Base-by-base conservation (phyloP, 2,797 vertebrate genomes). In the Gephyroberyx darwinii region DNA sequence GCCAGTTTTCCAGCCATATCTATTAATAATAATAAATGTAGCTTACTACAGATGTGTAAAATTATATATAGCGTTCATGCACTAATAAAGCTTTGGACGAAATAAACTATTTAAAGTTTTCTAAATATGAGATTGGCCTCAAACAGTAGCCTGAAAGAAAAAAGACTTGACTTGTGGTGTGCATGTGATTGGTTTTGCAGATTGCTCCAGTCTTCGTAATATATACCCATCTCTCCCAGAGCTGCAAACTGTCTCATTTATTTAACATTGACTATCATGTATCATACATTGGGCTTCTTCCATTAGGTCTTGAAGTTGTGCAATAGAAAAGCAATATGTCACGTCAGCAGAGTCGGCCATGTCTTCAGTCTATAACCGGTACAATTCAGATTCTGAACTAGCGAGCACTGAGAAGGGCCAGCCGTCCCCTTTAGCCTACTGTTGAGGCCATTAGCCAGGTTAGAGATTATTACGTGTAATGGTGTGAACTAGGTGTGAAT, bases 1-100 rank as follows among this genome's bases (percentile, higher is more conserved):
- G 68, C 78, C 52, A 56, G 8, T 35, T 35, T 39, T 39, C 68
- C 7, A 72, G 76, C 37, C 51, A 19, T 64, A 41, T 26, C 60
- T 52, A 70, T 77, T 52, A 56, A 8, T 8, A 56, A 8, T 8
- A 22, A 62, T 65, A 73, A 55, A 69, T 52, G 37, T 31, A 19
- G 33, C 12, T 12, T 63, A 33, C 56, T n/a, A 30, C 35, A 52
- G 31, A 30, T 45, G 55, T 41, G 10, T 39, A 41, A 48, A 48
- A 10, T 58, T 39, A 20, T 16, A 55, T 12, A 61, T 43, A 62
- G 69, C 51, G 69, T 47, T 55, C 2, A 53, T 12, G 16, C 8
- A 43, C 16, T 35, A 30, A n/a, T 30, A 57, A 7, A 3, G 53
- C 3, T 60, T n/a, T 59, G 17, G 14, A 19, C 43, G 31, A 65